These are phyloP conservation scores for Danio albolineatus DNA, from an alignment of 2,797 vertebrate genomes.

Conservation along the genomic window DNA sequence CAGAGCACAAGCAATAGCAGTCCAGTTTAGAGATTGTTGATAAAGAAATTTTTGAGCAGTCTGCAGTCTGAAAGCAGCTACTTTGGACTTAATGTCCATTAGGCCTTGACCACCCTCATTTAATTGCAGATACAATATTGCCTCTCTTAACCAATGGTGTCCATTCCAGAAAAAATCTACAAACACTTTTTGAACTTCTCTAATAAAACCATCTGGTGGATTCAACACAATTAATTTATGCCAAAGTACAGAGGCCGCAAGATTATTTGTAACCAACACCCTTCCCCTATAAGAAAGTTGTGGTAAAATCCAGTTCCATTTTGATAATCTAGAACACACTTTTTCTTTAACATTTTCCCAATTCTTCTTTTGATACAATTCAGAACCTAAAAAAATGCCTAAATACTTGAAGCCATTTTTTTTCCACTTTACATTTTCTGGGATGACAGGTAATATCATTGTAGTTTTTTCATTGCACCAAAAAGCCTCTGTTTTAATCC, in stretches of 20 bases:
- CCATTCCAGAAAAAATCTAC: not conserved
- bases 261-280: slow-evolving; percentile 5
- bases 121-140: not conserved
- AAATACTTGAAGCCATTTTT: not conserved
- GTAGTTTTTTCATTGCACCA: not conserved
- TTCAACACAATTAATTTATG: no score
- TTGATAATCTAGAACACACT: not conserved
- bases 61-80: not conserved
- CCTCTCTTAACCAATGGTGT: not conserved
- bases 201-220: not conserved
- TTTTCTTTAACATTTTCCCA: not conserved
- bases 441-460: not conserved
- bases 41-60: not conserved
- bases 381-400: not conserved
- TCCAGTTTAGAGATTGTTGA: not conserved
- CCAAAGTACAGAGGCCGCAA: not conserved
- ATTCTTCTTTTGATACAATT: not conserved
- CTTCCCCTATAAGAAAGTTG: not conserved
- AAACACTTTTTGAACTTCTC: not conserved
- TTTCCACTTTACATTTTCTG: not conserved
- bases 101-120: not conserved
- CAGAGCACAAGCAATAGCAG: not conserved
- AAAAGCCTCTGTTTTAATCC: not conserved
- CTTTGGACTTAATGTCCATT: not conserved
- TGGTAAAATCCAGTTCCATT: not conserved